Evolutionary conservation across 2,797 vertebrate species (phyloP), one percentile per base, ranked within the genome.

Genomic region (Gobio occitaniae): DNA sequence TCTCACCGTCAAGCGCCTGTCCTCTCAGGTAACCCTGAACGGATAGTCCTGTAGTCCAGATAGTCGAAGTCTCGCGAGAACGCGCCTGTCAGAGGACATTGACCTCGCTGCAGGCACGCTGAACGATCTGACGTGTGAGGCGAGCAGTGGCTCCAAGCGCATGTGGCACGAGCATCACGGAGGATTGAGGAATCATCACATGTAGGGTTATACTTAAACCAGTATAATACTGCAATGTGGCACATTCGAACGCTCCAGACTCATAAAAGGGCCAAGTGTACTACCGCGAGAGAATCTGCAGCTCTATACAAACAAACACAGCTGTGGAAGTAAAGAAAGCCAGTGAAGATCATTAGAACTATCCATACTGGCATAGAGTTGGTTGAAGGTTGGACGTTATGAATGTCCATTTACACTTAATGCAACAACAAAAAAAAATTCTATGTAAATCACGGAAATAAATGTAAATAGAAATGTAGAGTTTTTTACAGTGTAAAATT

Each of bases 11-110:
- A 75, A 50, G 48, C 66, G 56, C 69, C 61, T 76, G 78, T 77
- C 75, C 79, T 84, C 54, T 72, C 63, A 61, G 66, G 52, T 61
- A 72, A 84, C 72, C 82, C 59, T 41, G 82, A 76, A 84, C 66
- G 52, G 15, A 84, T 9, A 83, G 82, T 52, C 72, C 63, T 41
- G 47, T 15, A 48, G 65, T 69, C 36, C 61, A 41, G 65, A 78
- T 16, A 8, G 36, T 48, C 50, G 9, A 71, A 79, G 13, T 84
- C 54, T 84, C 83, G 83, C 83, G 83, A 84, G 76, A 80, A 38
- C 41, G 29, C 66, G 19, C 3, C 36, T 59, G 82, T 77, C 36
- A 19, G 61, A 78, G 59, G 71, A 75, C 71, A 38, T 19, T 59
- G 74, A 78, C 74, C 50, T 69, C 38, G 63, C 82, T 84, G 82